Conservation (phyloP, 2,113 vertebrate genomes). For the Eira barbara region DNA sequence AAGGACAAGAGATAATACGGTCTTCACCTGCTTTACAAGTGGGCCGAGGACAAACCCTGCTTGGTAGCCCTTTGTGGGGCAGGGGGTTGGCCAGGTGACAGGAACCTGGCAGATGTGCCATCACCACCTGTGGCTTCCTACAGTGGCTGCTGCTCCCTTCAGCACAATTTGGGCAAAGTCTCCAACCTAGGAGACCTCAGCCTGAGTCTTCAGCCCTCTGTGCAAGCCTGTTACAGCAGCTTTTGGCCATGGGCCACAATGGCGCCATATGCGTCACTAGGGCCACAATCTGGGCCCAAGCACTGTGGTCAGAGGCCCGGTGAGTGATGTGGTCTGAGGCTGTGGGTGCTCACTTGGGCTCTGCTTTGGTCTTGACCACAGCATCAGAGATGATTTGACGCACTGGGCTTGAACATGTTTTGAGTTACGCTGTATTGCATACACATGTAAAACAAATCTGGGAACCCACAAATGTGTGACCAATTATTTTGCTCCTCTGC, state of each 20-base stretch:
- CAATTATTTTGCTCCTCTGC: slow-evolving; percentile 73
- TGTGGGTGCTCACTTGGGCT: neutral
- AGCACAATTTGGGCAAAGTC: neutral
- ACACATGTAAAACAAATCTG: slow-evolving; percentile 68
- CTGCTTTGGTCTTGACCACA: slow-evolving; percentile 59
- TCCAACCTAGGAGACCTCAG: neutral
- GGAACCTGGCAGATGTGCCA: neutral
- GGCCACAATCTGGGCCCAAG: neutral
- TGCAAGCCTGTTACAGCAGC: neutral
- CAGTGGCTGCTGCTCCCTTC: neutral
- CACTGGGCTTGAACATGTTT: slow-evolving; percentile 41
- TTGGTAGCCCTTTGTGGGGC: neutral
- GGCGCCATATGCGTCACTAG: neutral
- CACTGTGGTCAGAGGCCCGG: neutral
- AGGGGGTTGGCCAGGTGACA: neutral
- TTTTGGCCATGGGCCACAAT: neutral
- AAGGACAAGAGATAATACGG: neutral
- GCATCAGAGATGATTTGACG: neutral
- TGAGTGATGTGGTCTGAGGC: slow-evolving; percentile 24
- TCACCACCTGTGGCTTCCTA: neutral
- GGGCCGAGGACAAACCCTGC: neutral
- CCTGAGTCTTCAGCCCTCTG: neutral
- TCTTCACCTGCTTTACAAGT: neutral
- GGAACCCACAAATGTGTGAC: slow-evolving; percentile 66
- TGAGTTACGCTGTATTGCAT: slow-evolving; percentile 25